A percentile compares a stretch with the other conserved stretches of the same genome.
phyloP scores from a whole-genome alignment of 2,888 invertebrate species.

The Notodonta ziczac region DNA sequence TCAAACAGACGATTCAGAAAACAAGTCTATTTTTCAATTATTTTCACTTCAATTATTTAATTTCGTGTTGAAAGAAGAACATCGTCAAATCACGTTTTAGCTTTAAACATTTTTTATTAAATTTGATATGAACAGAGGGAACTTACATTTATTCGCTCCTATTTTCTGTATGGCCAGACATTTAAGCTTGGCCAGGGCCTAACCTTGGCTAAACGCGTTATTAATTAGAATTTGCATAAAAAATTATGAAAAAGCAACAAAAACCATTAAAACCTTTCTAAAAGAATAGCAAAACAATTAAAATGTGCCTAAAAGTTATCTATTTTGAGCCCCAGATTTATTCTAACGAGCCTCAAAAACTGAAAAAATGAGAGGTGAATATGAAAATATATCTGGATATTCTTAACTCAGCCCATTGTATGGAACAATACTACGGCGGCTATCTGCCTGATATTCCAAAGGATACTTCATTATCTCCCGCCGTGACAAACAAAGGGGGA shows the following conservation, averaged over 20 bases:
- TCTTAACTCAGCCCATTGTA: conserved; percentile 41
- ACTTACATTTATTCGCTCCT: too few relatives aligned
- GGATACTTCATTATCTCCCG: conserved; percentile 47
- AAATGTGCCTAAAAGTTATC: too few relatives aligned
- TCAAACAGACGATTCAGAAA: background rate
- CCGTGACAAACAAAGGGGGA: conserved; percentile 41
- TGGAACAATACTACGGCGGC: conserved; percentile 41
- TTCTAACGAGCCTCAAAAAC: background rate
- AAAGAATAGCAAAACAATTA: too few relatives aligned
- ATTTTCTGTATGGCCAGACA: too few relatives aligned
- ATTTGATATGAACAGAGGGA: background rate
- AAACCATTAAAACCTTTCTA: too few relatives aligned
- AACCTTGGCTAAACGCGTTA: too few relatives aligned
- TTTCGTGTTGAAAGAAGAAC: conserved; percentile 20
- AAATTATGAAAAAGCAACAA: too few relatives aligned
- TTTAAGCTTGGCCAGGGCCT: too few relatives aligned
- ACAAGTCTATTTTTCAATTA: conserved; percentile 26
- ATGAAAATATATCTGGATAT: conserved; percentile 38
- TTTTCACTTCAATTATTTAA: conserved; percentile 26
- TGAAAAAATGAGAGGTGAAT: conserved; percentile 11
- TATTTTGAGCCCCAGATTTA: too few relatives aligned
- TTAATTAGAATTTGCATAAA: too few relatives aligned
- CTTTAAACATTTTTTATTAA: background rate
- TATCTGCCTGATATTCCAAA: conserved; percentile 38
- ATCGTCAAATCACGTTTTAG: conserved; percentile 16